These are phyloP conservation scores for Reticulitermes lucifugus DNA, from an alignment of 2,888 invertebrate genomes.

Conservation along the genomic window DNA sequence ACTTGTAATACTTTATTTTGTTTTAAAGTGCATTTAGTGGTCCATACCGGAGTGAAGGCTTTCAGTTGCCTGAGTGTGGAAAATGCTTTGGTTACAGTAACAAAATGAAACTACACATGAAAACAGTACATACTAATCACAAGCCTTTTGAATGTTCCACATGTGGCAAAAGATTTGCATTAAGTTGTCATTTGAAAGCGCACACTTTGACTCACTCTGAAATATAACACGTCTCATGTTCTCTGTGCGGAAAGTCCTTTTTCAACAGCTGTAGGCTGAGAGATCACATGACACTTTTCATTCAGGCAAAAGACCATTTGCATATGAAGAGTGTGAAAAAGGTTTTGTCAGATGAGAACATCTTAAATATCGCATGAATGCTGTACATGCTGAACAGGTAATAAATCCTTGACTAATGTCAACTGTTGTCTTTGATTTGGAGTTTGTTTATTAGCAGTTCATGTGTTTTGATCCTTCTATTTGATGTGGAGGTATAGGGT, in stretches of 20 bases:
- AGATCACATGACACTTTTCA: conserved; percentile 23
- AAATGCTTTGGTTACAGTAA: conserved; percentile 10
- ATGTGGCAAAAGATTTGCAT: conserved; percentile 17
- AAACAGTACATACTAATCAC: conserved; percentile 5
- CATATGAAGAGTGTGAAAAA: conserved; percentile 5
- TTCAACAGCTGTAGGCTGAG: conserved; percentile 14
- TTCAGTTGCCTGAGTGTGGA: conserved; percentile 18
- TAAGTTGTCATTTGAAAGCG: not conserved
- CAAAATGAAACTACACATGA: not conserved
- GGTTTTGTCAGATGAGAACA: conserved; percentile 34
- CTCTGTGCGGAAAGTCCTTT: conserved; percentile 22
- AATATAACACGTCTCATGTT: not conserved
- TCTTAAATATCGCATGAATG: conserved; percentile 10
- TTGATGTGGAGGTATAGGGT: no score
- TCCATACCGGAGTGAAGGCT: conserved; percentile 17
- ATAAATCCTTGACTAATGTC: no score
- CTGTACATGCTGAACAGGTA: not conserved
- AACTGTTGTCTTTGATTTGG: no score
- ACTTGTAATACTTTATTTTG: not conserved
- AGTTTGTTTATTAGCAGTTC: no score
- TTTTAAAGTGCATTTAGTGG: conserved; percentile 23
- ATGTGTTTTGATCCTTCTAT: no score
- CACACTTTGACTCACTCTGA: conserved; percentile 17
- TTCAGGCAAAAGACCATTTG: conserved; percentile 19
- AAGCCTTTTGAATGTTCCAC: not conserved